A percentile compares a stretch with the other conserved stretches of the same genome.
Conservation (phyloP, 1,140 invertebrate genomes). For the Hirudo medicinalis region DNA sequence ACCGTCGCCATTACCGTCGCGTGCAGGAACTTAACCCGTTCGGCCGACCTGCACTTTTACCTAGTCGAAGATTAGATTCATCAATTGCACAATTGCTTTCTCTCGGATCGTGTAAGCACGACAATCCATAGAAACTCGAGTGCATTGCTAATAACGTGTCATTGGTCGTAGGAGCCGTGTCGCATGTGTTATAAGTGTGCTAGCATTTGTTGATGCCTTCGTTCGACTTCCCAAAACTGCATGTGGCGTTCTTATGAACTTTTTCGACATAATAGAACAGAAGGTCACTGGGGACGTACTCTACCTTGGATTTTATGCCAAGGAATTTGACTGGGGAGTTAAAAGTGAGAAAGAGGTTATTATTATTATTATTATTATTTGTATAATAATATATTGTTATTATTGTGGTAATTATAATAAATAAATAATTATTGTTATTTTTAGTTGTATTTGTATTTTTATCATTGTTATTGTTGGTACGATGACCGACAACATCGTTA, state of each 20-base stretch:
- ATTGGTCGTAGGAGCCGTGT: too few relatives aligned
- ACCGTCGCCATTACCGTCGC: too few relatives aligned
- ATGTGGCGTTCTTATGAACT: background rate
- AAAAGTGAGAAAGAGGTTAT: constrained; percentile 26
- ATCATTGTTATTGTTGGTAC: background rate
- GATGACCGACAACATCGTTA: background rate
- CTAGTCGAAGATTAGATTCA: too few relatives aligned
- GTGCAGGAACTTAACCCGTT: too few relatives aligned
- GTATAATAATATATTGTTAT: background rate
- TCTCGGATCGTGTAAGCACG: too few relatives aligned
- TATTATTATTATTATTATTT: background rate
- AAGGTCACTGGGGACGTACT: constrained; percentile 40
- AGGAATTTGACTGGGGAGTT: constrained; percentile 44
- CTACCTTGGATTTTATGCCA: constrained; percentile 41
- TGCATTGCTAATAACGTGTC: too few relatives aligned
- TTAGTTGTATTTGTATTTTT: background rate
- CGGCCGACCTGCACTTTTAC: too few relatives aligned
- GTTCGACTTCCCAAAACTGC: too few relatives aligned
- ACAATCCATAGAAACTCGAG: too few relatives aligned
- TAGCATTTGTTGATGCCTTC: too few relatives aligned
- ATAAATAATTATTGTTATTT: background rate
- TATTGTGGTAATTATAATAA: background rate
- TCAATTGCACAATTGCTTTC: too few relatives aligned
- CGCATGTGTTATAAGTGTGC: too few relatives aligned
- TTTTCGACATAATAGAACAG: constrained; percentile 33